Evolutionary conservation across 2,888 invertebrate species (phyloP).

Genomic region (Pegoplata infirma): DNA sequence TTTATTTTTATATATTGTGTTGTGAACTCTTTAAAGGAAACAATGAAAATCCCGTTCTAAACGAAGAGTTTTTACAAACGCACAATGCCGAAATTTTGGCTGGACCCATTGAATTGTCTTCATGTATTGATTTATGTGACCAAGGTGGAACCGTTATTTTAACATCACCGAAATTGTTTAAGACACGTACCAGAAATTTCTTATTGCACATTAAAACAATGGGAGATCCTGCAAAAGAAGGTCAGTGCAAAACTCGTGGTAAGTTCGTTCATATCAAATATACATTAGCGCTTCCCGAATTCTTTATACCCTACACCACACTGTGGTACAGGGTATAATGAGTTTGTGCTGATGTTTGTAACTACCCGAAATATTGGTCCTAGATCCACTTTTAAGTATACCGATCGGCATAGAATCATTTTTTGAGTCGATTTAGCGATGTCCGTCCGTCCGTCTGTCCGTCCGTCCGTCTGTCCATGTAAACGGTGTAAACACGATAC

Average conservation of each 20-base stretch:
- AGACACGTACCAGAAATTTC: constrained; percentile 87
- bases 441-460: no score
- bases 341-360: no score
- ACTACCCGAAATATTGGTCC: no score
- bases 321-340: no score
- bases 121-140: constrained; percentile 90
- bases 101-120: constrained; percentile 90
- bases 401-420: no score
- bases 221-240: constrained; percentile 82
- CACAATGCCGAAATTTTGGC: constrained; percentile 95
- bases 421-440: no score
- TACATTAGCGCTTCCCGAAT: no score
- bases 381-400: no score
- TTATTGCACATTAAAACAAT: constrained; percentile 87
- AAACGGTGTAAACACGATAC: no score
- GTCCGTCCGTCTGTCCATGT: no score
- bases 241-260: constrained; percentile 77
- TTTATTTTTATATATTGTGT: background rate
- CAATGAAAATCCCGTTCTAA: constrained; percentile 86
- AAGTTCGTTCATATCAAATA: constrained; percentile 52
- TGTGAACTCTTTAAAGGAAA: constrained; percentile 67
- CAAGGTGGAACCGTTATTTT: constrained; percentile 91
- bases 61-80: constrained; percentile 89
- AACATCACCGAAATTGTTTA: constrained; percentile 90
- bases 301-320: no score